Evolutionary conservation across 2,113 vertebrate species (phyloP).

Genomic region (Thermophis baileyi): DNA sequence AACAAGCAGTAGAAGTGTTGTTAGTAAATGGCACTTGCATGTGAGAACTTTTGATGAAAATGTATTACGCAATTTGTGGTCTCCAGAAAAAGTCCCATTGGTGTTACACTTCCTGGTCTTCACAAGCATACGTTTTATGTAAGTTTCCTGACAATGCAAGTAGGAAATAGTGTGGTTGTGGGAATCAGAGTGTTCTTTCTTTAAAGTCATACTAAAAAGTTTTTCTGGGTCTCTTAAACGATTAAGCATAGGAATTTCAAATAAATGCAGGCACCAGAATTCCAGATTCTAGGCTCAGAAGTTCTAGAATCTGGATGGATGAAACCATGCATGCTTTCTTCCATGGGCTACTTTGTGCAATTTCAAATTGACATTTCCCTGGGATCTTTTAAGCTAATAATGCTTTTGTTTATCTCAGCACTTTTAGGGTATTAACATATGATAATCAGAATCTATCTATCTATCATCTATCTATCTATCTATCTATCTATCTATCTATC

Average conservation of each 20-base stretch:
- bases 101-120: slow-evolving; percentile 48
- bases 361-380: not conserved
- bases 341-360: no score
- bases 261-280: not conserved
- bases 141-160: slow-evolving; percentile 50
- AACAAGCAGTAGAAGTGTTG: not conserved
- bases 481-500: no score
- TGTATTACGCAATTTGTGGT: slow-evolving; percentile 38
- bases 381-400: not conserved
- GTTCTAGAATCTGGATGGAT: not conserved
- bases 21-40: not conserved
- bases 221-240: slow-evolving; percentile 32
- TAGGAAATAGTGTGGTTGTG: slow-evolving; percentile 54
- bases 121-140: slow-evolving; percentile 18
- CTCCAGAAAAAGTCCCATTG: slow-evolving; percentile 45
- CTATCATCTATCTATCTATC: no score
- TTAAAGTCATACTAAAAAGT: slow-evolving; percentile 26
- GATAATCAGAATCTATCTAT: no score
- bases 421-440: not conserved
- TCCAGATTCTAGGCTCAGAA: not conserved
- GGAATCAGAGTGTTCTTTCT: slow-evolving; percentile 43
- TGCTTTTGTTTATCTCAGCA: not conserved
- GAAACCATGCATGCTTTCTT: not conserved
- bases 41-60: slow-evolving; percentile 5
- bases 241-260: slow-evolving; percentile 14